phyloP scores from a whole-genome alignment of 2,888 invertebrate species.

The Tiphia femorata region DNA sequence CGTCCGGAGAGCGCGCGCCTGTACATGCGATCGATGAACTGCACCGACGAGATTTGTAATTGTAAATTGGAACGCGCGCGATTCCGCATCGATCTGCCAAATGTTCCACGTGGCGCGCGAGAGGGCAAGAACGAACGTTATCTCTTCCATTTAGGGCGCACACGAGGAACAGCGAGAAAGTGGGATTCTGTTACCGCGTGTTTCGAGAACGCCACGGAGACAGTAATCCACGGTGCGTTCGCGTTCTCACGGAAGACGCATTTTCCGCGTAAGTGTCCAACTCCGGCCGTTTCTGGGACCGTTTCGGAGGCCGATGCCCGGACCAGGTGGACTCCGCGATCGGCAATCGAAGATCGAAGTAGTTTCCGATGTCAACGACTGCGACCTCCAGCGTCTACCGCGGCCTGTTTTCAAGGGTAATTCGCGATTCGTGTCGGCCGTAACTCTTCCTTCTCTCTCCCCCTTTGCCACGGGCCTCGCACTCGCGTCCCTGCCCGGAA shows the following conservation, averaged over 20 bases:
- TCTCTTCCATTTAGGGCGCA: neutral
- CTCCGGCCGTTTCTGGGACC: slow-evolving; percentile 15
- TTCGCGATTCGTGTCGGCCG: slow-evolving; percentile 66
- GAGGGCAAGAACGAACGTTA: neutral
- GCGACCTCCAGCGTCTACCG: slow-evolving; percentile 50
- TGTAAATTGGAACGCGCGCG: too few species aligned
- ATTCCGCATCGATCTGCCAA: too few species aligned
- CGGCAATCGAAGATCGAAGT: slow-evolving; percentile 60
- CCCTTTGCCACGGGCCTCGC: slow-evolving; percentile 34
- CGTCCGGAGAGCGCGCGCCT: too few species aligned
- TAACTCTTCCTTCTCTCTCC: slow-evolving; percentile 56
- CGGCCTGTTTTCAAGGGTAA: slow-evolving; percentile 58
- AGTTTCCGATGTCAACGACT: slow-evolving; percentile 65
- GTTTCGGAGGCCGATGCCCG: slow-evolving; percentile 29
- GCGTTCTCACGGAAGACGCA: slow-evolving; percentile 1
- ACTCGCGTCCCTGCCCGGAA: slow-evolving; percentile 55
- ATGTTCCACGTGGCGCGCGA: too few species aligned
- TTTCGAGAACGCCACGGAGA: neutral
- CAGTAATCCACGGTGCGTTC: neutral
- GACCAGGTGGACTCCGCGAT: slow-evolving; percentile 34
- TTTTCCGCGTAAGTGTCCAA: slow-evolving; percentile 12
- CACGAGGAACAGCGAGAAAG: neutral
- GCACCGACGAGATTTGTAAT: too few species aligned
- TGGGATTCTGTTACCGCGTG: too few species aligned
- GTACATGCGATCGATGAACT: too few species aligned